Base-by-base conservation (phyloP, 1,140 invertebrate species). In the Neodiprion lecontei region DNA sequence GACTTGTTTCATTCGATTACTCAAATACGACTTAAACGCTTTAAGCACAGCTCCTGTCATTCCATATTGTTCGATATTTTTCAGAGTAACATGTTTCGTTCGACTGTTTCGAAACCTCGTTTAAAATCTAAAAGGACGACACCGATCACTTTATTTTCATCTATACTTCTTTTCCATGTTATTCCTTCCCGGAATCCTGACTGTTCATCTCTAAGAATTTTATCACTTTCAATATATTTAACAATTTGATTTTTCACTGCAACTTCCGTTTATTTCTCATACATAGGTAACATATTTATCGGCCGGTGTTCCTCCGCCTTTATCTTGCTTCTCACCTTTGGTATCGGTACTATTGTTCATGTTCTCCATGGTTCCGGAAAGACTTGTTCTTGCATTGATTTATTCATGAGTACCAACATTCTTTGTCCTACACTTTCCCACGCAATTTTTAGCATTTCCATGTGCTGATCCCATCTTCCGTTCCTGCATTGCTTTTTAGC, bases 91-190 rank as follows among this genome's bases (percentile, higher is more conserved):
- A 65, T 70, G 67, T 49, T 53, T 67, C 78, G 73, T 48, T 75
- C 48, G 9, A 79, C 69, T 17, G 74, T 79, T 74, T 79, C 78
- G 75, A 80, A 79, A 17, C 75, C 77, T 72, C 75, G 21, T 48
- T 71, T 75, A 7, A 79, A 49, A 28, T 78, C 75, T 65, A 75
- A 23, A 23, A 78, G 75, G 17, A 75, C 49, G 12, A 69, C 50
- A 21, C 71, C 72, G 40, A 73, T 68, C 21, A 70, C 50, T 73
- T 73, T 17, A 17, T 50, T 72, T 48, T 73, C 28, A 48, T 72
- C 67, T 49, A 72, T 48, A n/a, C 17, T 71, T 47, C 48, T 72
- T 75, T 76, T 76, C 75, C 76, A 78, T 61, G 74, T 61, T 21
- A 68, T 49, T 17, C 72, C 23, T 23, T 71, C 72, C 48, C 76